phyloP scores from a whole-genome alignment of 2,113 vertebrate genomes.

The Chauna torquata region DNA sequence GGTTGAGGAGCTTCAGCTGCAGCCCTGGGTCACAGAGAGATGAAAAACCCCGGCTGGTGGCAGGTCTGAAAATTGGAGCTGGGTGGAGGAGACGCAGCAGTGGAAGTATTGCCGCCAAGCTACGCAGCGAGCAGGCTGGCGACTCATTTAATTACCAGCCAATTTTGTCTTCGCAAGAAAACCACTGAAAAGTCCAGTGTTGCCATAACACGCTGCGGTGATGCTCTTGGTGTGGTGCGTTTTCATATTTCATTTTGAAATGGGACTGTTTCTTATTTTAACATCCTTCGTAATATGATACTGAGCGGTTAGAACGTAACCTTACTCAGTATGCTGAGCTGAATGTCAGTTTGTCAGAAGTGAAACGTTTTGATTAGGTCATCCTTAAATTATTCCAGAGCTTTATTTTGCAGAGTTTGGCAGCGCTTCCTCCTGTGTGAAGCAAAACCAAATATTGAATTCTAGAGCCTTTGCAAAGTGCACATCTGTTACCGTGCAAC shows the following conservation, averaged over 20 bases:
- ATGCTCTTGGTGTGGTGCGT: neutral
- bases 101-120: neutral
- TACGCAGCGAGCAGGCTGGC: neutral
- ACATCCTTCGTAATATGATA: neutral
- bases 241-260: neutral
- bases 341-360: neutral
- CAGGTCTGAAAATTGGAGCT: neutral
- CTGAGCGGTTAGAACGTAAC: neutral
- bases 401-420: slow-evolving; percentile 22
- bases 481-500: neutral
- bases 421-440: neutral
- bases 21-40: neutral
- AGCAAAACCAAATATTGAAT: slow-evolving; percentile 26
- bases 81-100: neutral
- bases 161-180: neutral
- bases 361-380: neutral
- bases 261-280: neutral
- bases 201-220: accelerated
- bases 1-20: too few relatives aligned
- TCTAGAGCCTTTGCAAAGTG: neutral
- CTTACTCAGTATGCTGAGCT: neutral
- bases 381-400: neutral
- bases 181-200: neutral
- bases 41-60: neutral
- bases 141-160: neutral